A percentile compares a stretch with the other conserved stretches of the same genome.
Conservation (phyloP, 2,113 vertebrate species). For the Penelope pileata region DNA sequence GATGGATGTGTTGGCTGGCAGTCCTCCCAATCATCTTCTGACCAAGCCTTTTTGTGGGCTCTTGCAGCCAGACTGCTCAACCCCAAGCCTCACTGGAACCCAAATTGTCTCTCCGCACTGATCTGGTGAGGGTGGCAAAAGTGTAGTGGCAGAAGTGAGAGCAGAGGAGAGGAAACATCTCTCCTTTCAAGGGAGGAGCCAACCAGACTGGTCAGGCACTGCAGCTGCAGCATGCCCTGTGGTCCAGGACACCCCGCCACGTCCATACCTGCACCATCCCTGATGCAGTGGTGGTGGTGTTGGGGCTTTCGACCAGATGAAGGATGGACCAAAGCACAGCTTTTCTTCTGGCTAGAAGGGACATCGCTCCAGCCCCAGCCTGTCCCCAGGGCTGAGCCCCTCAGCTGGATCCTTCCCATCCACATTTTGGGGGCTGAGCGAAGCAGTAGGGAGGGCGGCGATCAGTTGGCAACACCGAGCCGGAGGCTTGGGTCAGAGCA, state of each 20-base stretch:
- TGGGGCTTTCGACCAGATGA: not conserved
- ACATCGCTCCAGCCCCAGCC: not conserved
- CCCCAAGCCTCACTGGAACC: not conserved
- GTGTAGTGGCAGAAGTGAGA: not conserved
- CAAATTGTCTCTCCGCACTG: not conserved
- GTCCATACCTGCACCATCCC: not conserved
- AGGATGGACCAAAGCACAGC: not conserved
- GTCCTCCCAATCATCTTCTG: not conserved
- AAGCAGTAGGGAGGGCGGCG: not conserved
- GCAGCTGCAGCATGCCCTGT: not conserved
- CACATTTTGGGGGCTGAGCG: accelerated
- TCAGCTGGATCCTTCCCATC: accelerated
- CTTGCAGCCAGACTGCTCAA: not conserved
- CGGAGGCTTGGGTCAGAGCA: conserved; percentile 1
- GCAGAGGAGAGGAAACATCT: not conserved
- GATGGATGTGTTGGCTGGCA: not conserved
- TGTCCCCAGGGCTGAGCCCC: not conserved
- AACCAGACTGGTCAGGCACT: not conserved
- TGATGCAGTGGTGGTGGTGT: not conserved
- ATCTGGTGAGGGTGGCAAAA: not conserved
- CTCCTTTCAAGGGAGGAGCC: not conserved
- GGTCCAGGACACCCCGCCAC: not conserved
- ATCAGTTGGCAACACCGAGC: conserved; percentile 8
- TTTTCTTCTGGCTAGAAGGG: not conserved
- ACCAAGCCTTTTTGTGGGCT: not conserved